Evolutionary conservation across 30 jellyfish, hydroid and myxozoan genomes (phyloP).

Genomic region (Hydractinia echinata): DNA sequence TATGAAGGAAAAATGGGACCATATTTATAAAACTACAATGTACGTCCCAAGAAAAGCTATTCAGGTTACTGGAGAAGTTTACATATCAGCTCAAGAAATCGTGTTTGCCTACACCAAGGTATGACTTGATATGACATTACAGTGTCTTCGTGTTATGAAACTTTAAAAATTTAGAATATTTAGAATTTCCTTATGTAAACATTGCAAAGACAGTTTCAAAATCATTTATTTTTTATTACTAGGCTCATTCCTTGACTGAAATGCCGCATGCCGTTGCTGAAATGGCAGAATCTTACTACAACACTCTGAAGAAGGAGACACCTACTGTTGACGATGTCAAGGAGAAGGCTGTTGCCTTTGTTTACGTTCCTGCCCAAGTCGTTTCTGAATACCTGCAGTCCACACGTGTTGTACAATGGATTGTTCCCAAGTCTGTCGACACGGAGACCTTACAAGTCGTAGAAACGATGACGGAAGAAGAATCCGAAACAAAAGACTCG

Average conservation of each 20-base stretch:
- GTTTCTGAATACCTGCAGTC: constrained; percentile 77
- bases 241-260: constrained; percentile 96
- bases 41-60: constrained; percentile 83
- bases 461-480: constrained; percentile 18
- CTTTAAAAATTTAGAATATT: too few species aligned
- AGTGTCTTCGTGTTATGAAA: too few species aligned
- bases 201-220: not conserved
- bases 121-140: not conserved
- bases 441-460: constrained; percentile 75
- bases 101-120: constrained; percentile 94
- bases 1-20: constrained; percentile 54
- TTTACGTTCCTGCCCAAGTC: constrained; percentile 97
- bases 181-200: not conserved
- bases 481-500: not conserved
- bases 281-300: constrained; percentile 81
- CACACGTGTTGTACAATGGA: constrained; percentile 85
- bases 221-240: not conserved
- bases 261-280: constrained; percentile 94
- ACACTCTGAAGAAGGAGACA: constrained; percentile 41
- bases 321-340: constrained; percentile 47
- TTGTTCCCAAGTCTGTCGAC: constrained; percentile 62
- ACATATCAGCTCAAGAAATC: constrained; percentile 80
- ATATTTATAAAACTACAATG: constrained; percentile 84
- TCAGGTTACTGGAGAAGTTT: constrained; percentile 86
- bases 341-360: constrained; percentile 95